phyloP scores from a whole-genome alignment of 2,797 vertebrate species.

The Gambusia yucatana region DNA sequence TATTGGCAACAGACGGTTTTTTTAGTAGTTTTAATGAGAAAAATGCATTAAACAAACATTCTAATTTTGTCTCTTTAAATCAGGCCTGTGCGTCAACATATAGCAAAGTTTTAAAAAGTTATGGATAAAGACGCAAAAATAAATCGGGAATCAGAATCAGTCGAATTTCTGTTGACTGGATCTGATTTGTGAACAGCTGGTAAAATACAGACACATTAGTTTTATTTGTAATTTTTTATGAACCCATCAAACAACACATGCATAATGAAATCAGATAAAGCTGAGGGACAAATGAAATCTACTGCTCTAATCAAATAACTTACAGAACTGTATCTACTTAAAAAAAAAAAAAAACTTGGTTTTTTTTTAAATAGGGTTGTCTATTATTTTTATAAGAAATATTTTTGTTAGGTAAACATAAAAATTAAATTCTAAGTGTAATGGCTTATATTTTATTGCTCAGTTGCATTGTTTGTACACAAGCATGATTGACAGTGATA shows the following conservation, averaged over 20 bases:
- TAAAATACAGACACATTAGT: background rate
- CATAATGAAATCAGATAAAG: background rate
- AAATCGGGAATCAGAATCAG: background rate
- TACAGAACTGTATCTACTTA: background rate
- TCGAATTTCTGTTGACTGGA: background rate
- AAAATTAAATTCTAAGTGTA: background rate
- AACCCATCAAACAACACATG: background rate
- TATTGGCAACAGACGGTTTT: background rate
- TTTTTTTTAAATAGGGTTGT: background rate
- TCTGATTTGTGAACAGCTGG: background rate
- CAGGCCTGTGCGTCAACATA: background rate
- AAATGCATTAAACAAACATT: background rate
- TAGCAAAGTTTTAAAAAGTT: background rate
- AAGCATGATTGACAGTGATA: no score
- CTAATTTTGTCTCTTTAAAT: background rate
- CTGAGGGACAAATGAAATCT: background rate
- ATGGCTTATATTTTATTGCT: background rate
- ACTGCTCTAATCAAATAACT: background rate
- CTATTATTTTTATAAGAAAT: background rate
- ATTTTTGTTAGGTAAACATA: background rate
- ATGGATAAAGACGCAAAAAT: background rate
- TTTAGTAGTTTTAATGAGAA: background rate
- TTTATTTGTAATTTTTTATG: background rate
- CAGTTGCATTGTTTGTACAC: background rate
- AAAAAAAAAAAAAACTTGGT: background rate